Evolutionary conservation across 2,797 vertebrate genomes (phyloP).

Genomic region (Aselliscus stoliczkanus): DNA sequence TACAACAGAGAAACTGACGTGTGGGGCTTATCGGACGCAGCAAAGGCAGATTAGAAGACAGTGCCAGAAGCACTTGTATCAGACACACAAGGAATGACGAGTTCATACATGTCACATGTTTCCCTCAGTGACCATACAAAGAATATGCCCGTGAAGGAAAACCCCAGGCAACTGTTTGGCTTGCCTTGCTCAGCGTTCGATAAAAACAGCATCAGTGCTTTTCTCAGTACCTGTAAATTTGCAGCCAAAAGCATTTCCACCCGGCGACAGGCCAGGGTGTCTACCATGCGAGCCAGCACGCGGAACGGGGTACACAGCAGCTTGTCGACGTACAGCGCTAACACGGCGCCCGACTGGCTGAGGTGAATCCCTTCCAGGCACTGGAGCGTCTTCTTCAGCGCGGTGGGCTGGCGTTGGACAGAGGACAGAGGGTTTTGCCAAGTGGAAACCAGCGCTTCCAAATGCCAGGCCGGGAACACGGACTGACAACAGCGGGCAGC

Average conservation of each 20-base stretch:
- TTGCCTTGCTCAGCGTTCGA: neutral
- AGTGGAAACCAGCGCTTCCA: neutral
- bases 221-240: conserved; percentile 88
- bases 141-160: neutral
- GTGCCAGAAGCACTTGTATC: neutral
- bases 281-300: conserved; percentile 96
- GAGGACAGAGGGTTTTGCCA: neutral
- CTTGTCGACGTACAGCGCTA: conserved; percentile 95
- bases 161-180: neutral
- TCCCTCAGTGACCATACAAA: neutral
- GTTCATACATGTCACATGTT: rapidly evolving
- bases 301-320: conserved; percentile 93
- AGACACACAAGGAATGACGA: neutral
- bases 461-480: neutral
- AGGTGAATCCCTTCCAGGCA: conserved; percentile 98
- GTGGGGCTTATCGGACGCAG: neutral
- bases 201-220: rapidly evolving
- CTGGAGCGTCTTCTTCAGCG: conserved; percentile 94
- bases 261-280: conserved; percentile 95
- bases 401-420: conserved; percentile 85
- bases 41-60: neutral
- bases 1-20: neutral
- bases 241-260: conserved; percentile 98
- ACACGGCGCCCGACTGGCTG: conserved; percentile 95
- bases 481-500: rapidly evolving